These are phyloP conservation scores for Hoplias malabaricus DNA, from an alignment of 2,113 vertebrate genomes.

Conservation along the genomic window DNA sequence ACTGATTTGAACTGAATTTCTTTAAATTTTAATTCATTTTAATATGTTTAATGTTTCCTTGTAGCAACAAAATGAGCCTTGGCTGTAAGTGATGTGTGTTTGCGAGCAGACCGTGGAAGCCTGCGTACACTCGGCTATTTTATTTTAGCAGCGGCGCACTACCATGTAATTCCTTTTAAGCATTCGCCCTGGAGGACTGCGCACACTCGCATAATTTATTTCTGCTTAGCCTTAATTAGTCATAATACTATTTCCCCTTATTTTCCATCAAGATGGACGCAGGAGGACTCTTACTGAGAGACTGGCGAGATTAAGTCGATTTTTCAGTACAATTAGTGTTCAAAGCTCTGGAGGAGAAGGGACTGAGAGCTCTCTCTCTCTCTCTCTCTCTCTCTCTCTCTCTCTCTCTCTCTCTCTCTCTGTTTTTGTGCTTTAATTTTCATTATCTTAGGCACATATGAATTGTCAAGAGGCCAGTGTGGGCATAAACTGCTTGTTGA, in stretches of 20 bases:
- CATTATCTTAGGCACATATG: constrained; percentile 54
- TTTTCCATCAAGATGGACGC: constrained; percentile 60
- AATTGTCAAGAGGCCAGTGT: constrained; percentile 62
- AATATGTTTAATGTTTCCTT: not conserved
- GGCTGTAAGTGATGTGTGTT: not conserved
- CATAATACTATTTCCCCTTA: constrained; percentile 62
- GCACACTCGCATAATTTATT: constrained; percentile 59
- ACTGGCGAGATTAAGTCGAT: constrained; percentile 53
- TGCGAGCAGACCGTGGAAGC: not conserved
- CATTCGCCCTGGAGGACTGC: constrained; percentile 59
- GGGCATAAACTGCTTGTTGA: constrained; percentile 57
- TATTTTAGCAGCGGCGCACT: constrained; percentile 11
- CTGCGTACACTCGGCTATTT: constrained; percentile 3
- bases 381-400: constrained; percentile 5
- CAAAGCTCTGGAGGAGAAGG: constrained; percentile 55
- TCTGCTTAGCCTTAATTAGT: constrained; percentile 68
- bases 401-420: constrained; percentile 13
- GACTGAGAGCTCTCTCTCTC: constrained; percentile 32
- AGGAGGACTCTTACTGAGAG: constrained; percentile 47
- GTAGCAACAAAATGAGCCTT: not conserved
- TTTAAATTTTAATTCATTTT: not conserved
- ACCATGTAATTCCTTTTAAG: constrained; percentile 37
- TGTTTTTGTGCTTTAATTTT: constrained; percentile 52
- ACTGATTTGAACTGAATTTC: too few relatives aligned
- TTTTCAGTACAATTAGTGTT: constrained; percentile 54